Base-by-base conservation (phyloP, 2,888 invertebrate species). In the Syritta pipiens region DNA sequence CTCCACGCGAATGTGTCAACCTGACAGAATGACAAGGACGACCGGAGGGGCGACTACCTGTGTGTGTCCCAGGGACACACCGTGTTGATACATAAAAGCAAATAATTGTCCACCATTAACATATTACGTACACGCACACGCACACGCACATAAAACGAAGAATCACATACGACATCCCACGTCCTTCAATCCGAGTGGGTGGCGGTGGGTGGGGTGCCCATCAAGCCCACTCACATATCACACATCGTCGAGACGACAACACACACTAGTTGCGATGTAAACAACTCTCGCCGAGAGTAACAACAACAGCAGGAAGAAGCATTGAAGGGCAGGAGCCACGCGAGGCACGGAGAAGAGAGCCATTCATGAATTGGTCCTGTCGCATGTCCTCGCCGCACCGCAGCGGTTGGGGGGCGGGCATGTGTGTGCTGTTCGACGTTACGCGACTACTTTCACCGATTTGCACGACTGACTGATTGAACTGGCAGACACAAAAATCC, bases 401-500 rank as follows among this genome's bases (percentile, higher is more conserved):
- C 14, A 5, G 44, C 20, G 44, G n/a, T 9, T n/a, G 6, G 4
- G 42, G 17, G n/a, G 24, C 14, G 20, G 12, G 51, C n/a, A 35
- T 60, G 19, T 32, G 26, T 51, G 51, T 48, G 28, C 22, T 48
- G 30, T 48, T 55, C 63, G 49, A 48, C 67, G 53, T 72, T 60
- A 35, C 65, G 60, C 77, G 72, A 67, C 59, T 60, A 51, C 69
- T 69, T 60, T 60, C 69, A 69, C 77, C 71, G 77, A 77, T 71
- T 77, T 77, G 72, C 79, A 79, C 79, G 74, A 74, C 79, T 74
- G 79, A 68, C 67, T 79, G 74, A 79, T 79, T 79, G 79, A 74
- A 62, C 62, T 37, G 67, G 37, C 46, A 74, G 67, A 68, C 79
- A 57, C n/a, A n/a, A 40, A 71, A 71, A 49, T 67, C 55, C 60